Conservation (phyloP, 2,888 invertebrate species). For the Eustalomyia histrio region DNA sequence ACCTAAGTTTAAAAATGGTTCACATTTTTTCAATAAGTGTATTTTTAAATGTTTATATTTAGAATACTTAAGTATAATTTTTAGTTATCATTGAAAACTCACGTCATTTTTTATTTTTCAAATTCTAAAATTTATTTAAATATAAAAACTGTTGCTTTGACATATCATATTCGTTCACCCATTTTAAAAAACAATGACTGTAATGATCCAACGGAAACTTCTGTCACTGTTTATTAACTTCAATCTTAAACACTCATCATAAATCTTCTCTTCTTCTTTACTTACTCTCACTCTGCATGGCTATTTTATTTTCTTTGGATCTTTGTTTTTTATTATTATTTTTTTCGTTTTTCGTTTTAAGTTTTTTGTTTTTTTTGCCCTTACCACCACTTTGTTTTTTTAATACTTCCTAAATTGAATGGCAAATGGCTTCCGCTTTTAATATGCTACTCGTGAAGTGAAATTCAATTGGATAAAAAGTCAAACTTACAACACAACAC, state of each 20-base stretch:
- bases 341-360: background rate
- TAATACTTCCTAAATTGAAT: conserved; percentile 40
- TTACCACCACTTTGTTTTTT: background rate
- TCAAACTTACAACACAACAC: conserved; percentile 23
- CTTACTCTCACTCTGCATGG: background rate
- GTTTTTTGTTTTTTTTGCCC: background rate
- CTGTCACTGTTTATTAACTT: conserved; percentile 56
- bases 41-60: no score
- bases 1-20: no score
- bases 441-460: conserved; percentile 62
- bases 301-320: no score
- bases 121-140: no score
- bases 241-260: conserved; percentile 49
- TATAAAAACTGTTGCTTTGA: no score
- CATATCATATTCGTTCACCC: background rate
- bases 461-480: conserved; percentile 61
- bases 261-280: conserved; percentile 28
- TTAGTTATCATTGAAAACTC: no score
- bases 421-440: conserved; percentile 63
- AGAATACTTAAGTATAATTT: no score
- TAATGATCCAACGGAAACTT: conserved; percentile 54
- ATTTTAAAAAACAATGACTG: conserved; percentile 19
- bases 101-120: no score
- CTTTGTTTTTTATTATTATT: background rate
- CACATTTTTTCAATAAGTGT: no score